Conservation (phyloP, 92 coral and sea anemone species). For the Phenganax marumi region DNA sequence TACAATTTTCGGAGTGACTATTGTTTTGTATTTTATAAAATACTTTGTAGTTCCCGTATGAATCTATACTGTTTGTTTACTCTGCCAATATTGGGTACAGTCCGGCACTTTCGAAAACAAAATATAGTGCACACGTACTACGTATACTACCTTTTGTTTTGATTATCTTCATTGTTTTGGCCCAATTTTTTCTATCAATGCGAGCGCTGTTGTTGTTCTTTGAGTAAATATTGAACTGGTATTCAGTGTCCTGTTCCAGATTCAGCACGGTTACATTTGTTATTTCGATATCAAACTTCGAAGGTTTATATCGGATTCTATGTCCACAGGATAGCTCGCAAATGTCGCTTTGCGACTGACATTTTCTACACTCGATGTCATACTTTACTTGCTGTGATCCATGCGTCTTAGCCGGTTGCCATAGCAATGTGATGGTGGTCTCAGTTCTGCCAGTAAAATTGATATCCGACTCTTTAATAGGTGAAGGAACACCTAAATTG, state of each 20-base stretch:
- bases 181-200: constrained; percentile 1
- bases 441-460: not conserved
- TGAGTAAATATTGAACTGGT: constrained; percentile 66
- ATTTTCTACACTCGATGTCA: constrained; percentile 64
- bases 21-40: no score
- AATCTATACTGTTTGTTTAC: no score
- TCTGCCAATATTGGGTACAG: no score
- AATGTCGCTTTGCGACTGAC: constrained; percentile 28
- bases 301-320: constrained; percentile 47
- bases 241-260: constrained; percentile 49
- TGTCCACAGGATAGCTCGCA: constrained; percentile 47
- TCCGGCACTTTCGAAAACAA: no score
- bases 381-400: constrained; percentile 28
- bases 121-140: no score
- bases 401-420: not conserved
- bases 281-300: constrained; percentile 38
- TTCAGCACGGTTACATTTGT: constrained; percentile 57
- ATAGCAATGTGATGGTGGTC: not conserved
- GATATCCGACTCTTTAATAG: not conserved
- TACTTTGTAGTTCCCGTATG: no score
- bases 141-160: constrained; percentile 37
- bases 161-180: not conserved
- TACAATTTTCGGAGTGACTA: no score
- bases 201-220: constrained; percentile 38
- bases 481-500: constrained; percentile 11